Percentiles rank a stretch among this genome's conserved stretches.
These are phyloP conservation scores for Zosterops lateralis DNA, from an alignment of 2,113 vertebrate genomes.

Conservation along the genomic window DNA sequence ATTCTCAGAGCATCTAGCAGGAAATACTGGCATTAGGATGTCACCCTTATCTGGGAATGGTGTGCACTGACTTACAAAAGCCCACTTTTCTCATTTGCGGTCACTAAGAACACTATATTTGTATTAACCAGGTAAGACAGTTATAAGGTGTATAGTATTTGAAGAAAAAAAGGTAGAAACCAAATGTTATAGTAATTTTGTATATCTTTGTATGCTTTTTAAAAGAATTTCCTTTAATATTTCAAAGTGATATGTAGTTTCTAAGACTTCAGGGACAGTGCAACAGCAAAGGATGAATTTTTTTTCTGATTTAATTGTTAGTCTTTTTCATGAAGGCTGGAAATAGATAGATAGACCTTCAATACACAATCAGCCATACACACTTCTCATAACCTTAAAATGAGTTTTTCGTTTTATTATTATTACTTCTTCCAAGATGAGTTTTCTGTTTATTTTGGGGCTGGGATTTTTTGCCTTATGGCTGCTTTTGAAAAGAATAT, in stretches of 20 bases:
- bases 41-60: neutral
- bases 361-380: neutral
- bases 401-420: neutral
- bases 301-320: neutral
- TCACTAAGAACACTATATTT: neutral
- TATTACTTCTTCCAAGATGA: neutral
- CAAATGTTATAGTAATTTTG: neutral
- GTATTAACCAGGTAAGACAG: neutral
- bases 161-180: neutral
- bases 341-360: neutral
- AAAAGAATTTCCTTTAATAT: neutral
- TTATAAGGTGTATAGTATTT: neutral
- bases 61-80: neutral
- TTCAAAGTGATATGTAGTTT: neutral
- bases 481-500: neutral
- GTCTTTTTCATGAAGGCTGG: neutral
- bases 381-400: neutral
- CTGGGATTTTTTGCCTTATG: rapidly evolving
- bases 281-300: neutral
- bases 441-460: neutral
- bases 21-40: neutral
- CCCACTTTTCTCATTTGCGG: neutral
- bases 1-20: neutral
- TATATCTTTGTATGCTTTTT: neutral
- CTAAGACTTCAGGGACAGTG: neutral